Evolutionary conservation across 2,888 invertebrate species (phyloP), one percentile per base, ranked within the genome.

Genomic region (Cephus sareptanus): DNA sequence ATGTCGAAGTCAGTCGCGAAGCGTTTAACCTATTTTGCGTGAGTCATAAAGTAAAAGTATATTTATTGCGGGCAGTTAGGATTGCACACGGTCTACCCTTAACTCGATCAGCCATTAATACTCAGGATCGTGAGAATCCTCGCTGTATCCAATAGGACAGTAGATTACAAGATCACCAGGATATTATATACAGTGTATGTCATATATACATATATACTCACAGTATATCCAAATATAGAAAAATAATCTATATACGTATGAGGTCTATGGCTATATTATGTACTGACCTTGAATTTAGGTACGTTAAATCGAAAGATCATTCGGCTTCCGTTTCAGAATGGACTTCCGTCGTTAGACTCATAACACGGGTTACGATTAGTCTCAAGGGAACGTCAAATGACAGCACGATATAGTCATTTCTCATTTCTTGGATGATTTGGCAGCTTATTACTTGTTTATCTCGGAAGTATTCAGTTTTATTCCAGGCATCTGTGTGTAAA

Each of bases 1-100:
- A 56, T 56, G 56, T 56, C 56, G 56, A 56, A 56, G 56, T 56
- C 56, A 56, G 56, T 56, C 56, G 56, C 75, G 34, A 75, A 75
- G 75, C 35, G 56, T 77, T 77, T 77, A 77, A 77, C 77, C 77
- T 75, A 77, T 77, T 77, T 77, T 23, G 56, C 23, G 69, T 77
- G 77, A 77, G 77, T 77, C 77, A 77, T 70, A 75, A 77, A 77
- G 77, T 77, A 77, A 77, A 77, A 77, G 77, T 76, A 76, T 73
- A 76, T n/a, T 76, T 73, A 73, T 30, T 76, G 68, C 70, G 31
- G 33, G 76, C 56, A 56, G 23, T 56, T 56, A 56, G 56, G 23
- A 56, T 56, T 56, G 56, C 56, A 15, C 56, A 56, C 23, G 56
- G 56, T 56, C 56, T 56, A 56, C 56, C 56, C 56, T 56, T 56